These are phyloP conservation scores for Cyanoderma ruficeps DNA, from an alignment of 2,113 vertebrate species.

Conservation along the genomic window DNA sequence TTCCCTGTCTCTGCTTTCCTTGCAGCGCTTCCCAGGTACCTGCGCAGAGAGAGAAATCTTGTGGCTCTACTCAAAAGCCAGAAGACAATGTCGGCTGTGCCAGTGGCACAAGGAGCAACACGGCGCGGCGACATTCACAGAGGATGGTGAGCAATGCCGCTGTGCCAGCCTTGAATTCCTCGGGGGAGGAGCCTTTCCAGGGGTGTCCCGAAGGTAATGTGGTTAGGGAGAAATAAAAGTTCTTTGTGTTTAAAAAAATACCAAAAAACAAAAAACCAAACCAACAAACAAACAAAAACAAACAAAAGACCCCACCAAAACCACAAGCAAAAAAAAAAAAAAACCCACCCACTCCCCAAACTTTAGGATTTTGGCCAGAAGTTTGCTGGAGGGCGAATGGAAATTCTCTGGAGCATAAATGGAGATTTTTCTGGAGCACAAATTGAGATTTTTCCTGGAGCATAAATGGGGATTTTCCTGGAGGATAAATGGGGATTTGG, in stretches of 20 bases:
- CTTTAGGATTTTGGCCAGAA: neutral
- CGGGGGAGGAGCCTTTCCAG: neutral
- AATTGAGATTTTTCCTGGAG: neutral
- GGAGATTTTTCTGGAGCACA: neutral
- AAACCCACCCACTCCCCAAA: neutral
- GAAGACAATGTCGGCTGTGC: rapidly evolving
- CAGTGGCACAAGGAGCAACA: rapidly evolving
- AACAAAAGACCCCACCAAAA: too few species aligned
- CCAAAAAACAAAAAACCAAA: neutral
- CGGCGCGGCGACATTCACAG: rapidly evolving
- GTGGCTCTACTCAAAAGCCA: rapidly evolving
- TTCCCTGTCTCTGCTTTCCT: neutral
- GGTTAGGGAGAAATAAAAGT: neutral
- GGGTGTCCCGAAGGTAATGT: neutral
- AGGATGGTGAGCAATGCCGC: neutral
- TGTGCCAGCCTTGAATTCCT: neutral
- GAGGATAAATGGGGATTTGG: neutral
- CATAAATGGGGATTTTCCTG: neutral
- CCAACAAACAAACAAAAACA: too few species aligned
- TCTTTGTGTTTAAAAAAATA: rapidly evolving
- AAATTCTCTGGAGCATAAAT: too few species aligned
- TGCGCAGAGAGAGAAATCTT: rapidly evolving
- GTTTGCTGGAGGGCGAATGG: neutral
- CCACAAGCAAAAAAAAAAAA: too few species aligned
- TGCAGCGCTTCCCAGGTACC: neutral